phyloP scores from a whole-genome alignment of 1,140 invertebrate species.

The Anadara kagoshimensis region DNA sequence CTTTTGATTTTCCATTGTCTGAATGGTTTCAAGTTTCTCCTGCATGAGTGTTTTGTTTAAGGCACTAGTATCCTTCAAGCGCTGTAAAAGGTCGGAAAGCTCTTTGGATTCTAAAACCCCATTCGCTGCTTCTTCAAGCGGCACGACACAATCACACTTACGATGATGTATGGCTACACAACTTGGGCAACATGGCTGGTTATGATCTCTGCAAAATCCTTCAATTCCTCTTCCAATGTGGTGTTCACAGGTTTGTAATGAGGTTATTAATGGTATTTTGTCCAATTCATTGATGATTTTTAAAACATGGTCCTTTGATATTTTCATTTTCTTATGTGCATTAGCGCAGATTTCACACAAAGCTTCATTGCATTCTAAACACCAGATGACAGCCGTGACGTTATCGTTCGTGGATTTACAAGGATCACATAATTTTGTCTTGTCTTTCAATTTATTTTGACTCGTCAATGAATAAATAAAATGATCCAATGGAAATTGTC shows the following conservation, averaged over 20 bases:
- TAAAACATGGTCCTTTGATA: slow-evolving; percentile 32
- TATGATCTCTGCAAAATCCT: slow-evolving; percentile 26
- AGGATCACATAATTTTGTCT: slow-evolving; percentile 39
- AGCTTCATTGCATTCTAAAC: slow-evolving; percentile 46
- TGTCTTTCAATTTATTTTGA: slow-evolving; percentile 32
- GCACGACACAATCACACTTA: slow-evolving; percentile 12
- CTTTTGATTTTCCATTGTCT: too few relatives aligned
- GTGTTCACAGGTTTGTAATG: slow-evolving; percentile 40
- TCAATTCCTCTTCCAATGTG: slow-evolving; percentile 41
- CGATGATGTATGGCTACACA: slow-evolving; percentile 12
- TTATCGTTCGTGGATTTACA: slow-evolving; percentile 32
- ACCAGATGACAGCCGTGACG: slow-evolving; percentile 41
- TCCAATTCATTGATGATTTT: slow-evolving; percentile 41
- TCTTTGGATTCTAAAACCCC: too few relatives aligned
- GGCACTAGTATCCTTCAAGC: too few relatives aligned
- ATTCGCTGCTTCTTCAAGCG: slow-evolving; percentile 8
- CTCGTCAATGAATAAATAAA: slow-evolving; percentile 44
- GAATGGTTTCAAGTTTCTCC: too few relatives aligned
- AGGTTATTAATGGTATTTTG: slow-evolving; percentile 35
- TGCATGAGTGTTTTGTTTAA: too few relatives aligned
- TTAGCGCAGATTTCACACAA: slow-evolving; percentile 44
- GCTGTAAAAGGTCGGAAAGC: too few relatives aligned
- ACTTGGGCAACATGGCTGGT: slow-evolving; percentile 15
- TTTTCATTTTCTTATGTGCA: slow-evolving; percentile 41
- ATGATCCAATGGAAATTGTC: slow-evolving; percentile 33